Evolutionary conservation across 2,113 vertebrate species (phyloP).

Genomic region (Octodon degus): DNA sequence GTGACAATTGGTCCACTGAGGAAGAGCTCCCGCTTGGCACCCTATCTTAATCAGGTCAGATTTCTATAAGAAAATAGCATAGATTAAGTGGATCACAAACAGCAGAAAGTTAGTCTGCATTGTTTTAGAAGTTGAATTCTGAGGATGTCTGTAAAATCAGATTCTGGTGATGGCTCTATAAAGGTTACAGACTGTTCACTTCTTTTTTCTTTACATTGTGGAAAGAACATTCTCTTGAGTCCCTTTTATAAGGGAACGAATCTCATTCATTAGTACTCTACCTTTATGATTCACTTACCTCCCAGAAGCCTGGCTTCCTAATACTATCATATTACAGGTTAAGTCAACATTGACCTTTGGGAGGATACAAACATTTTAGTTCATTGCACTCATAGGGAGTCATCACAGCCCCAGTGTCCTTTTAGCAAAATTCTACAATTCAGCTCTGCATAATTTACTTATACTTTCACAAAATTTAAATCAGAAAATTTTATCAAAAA

Average conservation of each 20-base stretch:
- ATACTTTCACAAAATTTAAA: neutral
- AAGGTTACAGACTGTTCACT: neutral
- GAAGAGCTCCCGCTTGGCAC: neutral
- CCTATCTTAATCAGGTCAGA: neutral
- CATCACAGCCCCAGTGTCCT: neutral
- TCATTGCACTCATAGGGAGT: neutral
- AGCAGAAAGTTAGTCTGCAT: neutral
- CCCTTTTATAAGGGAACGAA: neutral
- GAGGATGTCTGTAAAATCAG: neutral
- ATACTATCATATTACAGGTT: neutral
- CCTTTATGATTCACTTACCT: neutral
- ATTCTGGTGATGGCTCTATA: neutral
- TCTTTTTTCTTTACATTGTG: neutral
- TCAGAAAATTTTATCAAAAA: constrained; percentile 11
- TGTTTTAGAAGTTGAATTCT: neutral
- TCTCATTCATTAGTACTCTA: neutral
- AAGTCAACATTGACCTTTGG: neutral
- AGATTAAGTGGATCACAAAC: neutral
- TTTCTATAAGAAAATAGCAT: neutral
- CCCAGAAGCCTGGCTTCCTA: neutral
- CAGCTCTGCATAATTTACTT: neutral
- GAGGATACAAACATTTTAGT: neutral
- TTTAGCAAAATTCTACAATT: neutral
- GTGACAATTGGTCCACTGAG: neutral
- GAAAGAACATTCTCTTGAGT: neutral